Evolutionary conservation across 2,888 invertebrate species (phyloP), one percentile per base, ranked within the genome.

Genomic region (Drosophila cognata): DNA sequence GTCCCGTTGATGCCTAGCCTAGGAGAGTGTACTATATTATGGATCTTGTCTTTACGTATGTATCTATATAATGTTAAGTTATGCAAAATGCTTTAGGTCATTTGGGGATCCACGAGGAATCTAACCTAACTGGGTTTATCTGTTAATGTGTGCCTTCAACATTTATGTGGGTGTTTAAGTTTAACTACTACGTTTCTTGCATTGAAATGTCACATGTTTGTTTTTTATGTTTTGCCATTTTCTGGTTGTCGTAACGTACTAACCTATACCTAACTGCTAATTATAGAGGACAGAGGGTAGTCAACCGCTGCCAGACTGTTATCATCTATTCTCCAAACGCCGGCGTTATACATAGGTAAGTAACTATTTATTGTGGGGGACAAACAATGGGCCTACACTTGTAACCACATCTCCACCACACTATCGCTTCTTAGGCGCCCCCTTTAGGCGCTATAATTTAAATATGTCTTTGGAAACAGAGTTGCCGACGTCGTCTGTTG

Each of bases 391-490:
- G 62, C 70, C 74, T 65, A 61, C 66, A 67, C 63, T 28, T 63
- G 53, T 46, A 68, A 59, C 71, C 50, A 25, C 65, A 33, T 25
- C 41, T 62, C 25, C 25, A 59, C 62, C 78, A 56, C 59, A 73
- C 48, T 41, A 18, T 55, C 55, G 59, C 51, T 38, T 48, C 67
- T 64, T 63, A 53, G 52, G 31, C 64, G 36, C 71, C 38, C 25
- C 13, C 29, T 28, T 52, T 75, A 63, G 56, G 75, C 65, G 63
- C 41, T 74, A 63, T 71, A 71, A 63, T 70, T 81, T 88, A 78
- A 84, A 88, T 87, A 88, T 88, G 87, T 89, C 87, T 88, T 88
- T 88, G 87, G 87, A 77, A 84, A 84, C 74, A 88, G 68, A 71
- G 81, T 85, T 65, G 85, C 68, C 53, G 88, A 76, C 77, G 73